These are phyloP conservation scores for Nycteola revayana DNA, from an alignment of 2,888 invertebrate genomes.

Conservation along the genomic window DNA sequence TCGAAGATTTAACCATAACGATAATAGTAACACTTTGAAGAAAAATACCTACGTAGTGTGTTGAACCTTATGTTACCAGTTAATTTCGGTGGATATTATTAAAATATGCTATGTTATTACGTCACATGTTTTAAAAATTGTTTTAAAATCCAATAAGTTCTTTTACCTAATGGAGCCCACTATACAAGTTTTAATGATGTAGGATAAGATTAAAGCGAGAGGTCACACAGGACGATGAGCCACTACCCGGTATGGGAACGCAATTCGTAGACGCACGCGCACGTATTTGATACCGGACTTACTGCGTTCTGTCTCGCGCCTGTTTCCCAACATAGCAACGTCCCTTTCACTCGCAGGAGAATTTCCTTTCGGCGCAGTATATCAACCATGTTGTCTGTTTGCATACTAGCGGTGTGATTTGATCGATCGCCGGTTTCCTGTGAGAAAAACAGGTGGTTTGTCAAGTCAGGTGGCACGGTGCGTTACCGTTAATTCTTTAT, in stretches of 20 bases:
- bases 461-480: conserved; percentile 63
- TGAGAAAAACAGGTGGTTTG: conserved; percentile 73
- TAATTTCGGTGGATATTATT: too few species aligned
- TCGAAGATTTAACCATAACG: too few species aligned
- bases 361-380: conserved; percentile 52
- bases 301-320: conserved; percentile 55
- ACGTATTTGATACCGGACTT: conserved; percentile 59
- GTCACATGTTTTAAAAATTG: too few species aligned
- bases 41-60: too few species aligned
- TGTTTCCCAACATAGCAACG: conserved; percentile 43
- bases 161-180: too few species aligned
- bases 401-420: conserved; percentile 70
- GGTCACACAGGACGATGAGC: conserved; percentile 54
- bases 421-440: conserved; percentile 73
- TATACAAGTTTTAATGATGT: not conserved
- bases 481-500: conserved; percentile 61
- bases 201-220: conserved; percentile 46
- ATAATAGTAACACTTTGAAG: too few species aligned
- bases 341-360: conserved; percentile 48
- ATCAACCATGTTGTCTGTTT: conserved; percentile 64
- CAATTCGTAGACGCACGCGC: conserved; percentile 77
- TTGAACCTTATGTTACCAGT: too few species aligned
- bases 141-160: too few species aligned
- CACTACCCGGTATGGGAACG: conserved; percentile 77
- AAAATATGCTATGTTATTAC: too few species aligned